Evolutionary conservation across 2,113 vertebrate species (phyloP).

Genomic region (Pseudois nayaur): DNA sequence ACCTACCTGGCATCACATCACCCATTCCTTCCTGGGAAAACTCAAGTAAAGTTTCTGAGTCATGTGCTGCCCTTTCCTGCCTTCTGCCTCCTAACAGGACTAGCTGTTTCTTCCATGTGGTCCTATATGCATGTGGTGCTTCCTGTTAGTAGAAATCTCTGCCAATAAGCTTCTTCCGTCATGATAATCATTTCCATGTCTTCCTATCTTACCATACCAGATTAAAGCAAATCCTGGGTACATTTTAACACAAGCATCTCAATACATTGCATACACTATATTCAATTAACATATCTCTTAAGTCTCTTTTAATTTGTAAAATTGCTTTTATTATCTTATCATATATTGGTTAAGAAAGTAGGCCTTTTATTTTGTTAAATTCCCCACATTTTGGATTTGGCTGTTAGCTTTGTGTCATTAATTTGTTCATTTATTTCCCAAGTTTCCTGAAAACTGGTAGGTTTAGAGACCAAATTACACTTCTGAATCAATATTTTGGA

Average conservation of each 20-base stretch:
- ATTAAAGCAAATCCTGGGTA: background rate
- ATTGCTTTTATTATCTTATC: background rate
- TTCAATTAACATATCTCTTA: background rate
- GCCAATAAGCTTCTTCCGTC: background rate
- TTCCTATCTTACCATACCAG: background rate
- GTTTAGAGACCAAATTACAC: background rate
- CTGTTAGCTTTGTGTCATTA: background rate
- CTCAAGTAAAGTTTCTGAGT: background rate
- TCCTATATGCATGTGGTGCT: background rate
- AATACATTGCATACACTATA: background rate
- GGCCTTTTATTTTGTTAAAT: background rate
- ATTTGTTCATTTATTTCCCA: background rate
- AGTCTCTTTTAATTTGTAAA: background rate
- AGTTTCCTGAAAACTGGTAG: background rate
- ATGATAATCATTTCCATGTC: background rate
- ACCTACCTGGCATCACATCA: background rate
- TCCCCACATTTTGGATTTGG: background rate
- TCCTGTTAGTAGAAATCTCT: background rate
- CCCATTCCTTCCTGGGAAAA: background rate
- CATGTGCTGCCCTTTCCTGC: background rate
- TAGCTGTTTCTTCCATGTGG: background rate
- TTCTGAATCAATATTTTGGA: background rate
- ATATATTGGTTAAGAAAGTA: conserved; percentile 12
- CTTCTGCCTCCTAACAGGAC: background rate
- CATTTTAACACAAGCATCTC: background rate